Percentiles rank a stretch among this genome's conserved stretches.
Conservation (phyloP, 2,888 invertebrate genomes). For the Augochlorella aurata region DNA sequence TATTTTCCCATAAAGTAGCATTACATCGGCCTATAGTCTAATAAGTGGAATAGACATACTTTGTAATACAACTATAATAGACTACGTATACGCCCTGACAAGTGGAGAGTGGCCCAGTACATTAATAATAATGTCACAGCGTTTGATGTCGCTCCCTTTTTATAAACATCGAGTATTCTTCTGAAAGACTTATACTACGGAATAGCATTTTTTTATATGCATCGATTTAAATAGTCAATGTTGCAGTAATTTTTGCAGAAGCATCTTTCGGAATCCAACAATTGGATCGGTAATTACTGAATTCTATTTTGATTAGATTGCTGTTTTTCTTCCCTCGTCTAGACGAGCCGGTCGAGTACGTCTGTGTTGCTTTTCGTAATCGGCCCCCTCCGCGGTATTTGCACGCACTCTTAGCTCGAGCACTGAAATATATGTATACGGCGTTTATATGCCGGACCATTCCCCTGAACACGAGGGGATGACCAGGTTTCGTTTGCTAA, state of each 20-base stretch:
- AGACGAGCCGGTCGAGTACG: constrained; percentile 10
- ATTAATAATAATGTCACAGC: not conserved
- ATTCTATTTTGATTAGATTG: constrained; percentile 4
- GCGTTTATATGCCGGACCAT: constrained; percentile 53
- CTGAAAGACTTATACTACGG: not conserved
- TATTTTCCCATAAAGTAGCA: not conserved
- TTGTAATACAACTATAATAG: not conserved
- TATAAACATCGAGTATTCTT: not conserved
- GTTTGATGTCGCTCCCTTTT: not conserved
- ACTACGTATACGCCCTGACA: not conserved
- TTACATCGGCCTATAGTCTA: not conserved
- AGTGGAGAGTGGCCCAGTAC: not conserved
- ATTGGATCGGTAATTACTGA: not conserved
- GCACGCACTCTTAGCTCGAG: constrained; percentile 58
- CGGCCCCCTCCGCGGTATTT: constrained; percentile 45
- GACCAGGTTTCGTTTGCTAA: constrained; percentile 64
- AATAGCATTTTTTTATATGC: no score
- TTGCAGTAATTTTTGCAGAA: no score
- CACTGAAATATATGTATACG: constrained; percentile 42
- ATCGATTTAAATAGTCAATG: no score
- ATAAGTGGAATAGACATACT: not conserved
- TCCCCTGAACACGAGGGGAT: constrained; percentile 52
- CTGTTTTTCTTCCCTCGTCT: not conserved
- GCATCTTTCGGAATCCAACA: no score
- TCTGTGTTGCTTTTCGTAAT: constrained; percentile 46